Evolutionary conservation across 2,797 vertebrate genomes (phyloP), one percentile per base, ranked within the genome.

Genomic region (Paedocypris micromegethes): DNA sequence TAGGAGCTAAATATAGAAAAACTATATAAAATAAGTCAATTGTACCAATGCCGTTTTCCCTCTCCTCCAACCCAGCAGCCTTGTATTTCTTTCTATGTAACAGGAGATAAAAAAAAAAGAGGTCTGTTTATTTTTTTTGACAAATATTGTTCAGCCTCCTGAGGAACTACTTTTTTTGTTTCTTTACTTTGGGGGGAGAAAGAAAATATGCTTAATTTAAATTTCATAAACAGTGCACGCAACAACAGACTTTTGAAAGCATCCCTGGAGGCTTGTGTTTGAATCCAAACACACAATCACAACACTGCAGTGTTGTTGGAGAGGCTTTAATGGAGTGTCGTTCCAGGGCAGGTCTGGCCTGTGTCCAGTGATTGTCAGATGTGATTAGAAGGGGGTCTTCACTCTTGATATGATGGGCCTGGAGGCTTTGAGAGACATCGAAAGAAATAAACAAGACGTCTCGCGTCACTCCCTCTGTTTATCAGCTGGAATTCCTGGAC

Each of bases 131-230:
- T 46, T 49, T 67, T 70, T n/a, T 59, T 53, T 50, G 62, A 7
- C 56, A 54, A 9, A 52, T 9, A 51, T 41, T 37, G 41, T 72
- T 72, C 42, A 2, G 8, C 60, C 53, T 54, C 6, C 9, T 37
- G 6, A 61, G 55, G 38, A 5, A 3, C 5, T 44, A 58, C 47
- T 58, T 9, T 6, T 66, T 66, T 55, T 73, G 23, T 68, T 70
- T 68, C 52, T 51, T 57, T 53, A 38, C 23, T 62, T 83, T 80
- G 63, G 80, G 43, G 76, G 79, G 45, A 47, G 68, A 77, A 53
- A 55, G 72, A 78, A 74, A 80, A 82, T 78, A 80, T 84, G 23
- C 57, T 79, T 87, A 85, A 86, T 86, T 84, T 76, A 86, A 83
- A 45, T 42, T 74, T 23, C 39, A 79, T 79, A 86, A 85, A 86